These are phyloP conservation scores for Prinia subflava DNA, from an alignment of 2,113 vertebrate species.

Conservation along the genomic window DNA sequence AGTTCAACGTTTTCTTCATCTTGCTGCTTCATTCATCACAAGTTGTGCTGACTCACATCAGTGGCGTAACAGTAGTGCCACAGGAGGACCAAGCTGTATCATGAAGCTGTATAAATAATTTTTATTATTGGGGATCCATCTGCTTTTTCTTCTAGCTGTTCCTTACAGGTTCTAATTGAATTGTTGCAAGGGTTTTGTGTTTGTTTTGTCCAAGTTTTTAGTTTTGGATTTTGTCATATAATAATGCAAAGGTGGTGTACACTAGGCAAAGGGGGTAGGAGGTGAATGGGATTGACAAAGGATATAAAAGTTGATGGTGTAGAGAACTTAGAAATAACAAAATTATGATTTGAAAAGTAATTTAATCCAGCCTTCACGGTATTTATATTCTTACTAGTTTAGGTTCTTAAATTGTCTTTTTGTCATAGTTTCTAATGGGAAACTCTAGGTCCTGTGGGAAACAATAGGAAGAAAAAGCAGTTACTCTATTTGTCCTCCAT, in stretches of 20 bases:
- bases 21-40: neutral
- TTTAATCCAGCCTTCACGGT: neutral
- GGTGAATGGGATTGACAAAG: neutral
- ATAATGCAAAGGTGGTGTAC: neutral
- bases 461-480: neutral
- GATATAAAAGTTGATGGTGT: neutral
- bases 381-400: neutral
- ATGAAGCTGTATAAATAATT: neutral
- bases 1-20: neutral
- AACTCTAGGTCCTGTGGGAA: neutral
- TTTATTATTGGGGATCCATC: neutral
- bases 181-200: neutral
- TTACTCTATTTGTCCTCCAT: neutral
- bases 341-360: neutral
- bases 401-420: neutral
- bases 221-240: neutral
- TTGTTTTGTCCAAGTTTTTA: neutral
- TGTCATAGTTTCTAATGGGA: neutral
- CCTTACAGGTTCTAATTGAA: neutral
- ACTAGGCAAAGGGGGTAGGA: neutral
- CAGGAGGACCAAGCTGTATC: neutral
- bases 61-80: neutral
- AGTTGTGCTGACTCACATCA: neutral
- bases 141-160: neutral
- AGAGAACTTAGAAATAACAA: neutral